Percentiles rank a stretch among this genome's conserved stretches.
Conservation (phyloP, 1,140 invertebrate species). For the Rhyacophila brunnea region DNA sequence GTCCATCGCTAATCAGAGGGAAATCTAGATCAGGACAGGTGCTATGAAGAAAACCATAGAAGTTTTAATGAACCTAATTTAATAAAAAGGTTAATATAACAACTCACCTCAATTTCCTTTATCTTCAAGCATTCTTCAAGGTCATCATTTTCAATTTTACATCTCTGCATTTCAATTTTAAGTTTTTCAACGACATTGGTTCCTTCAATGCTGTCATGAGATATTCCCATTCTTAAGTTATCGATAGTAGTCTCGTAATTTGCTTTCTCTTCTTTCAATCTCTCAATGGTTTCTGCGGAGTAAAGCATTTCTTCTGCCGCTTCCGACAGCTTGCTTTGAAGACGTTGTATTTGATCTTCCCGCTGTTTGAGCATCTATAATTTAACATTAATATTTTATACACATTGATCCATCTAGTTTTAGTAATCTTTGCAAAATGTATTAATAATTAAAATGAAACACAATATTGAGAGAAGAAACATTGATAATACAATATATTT, state of each 20-base stretch:
- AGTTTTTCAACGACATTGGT: slow-evolving; percentile 2
- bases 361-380: slow-evolving; percentile 56
- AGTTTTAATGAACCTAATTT: too few relatives aligned
- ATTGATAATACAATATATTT: too few relatives aligned
- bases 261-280: slow-evolving; percentile 42
- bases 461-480: too few relatives aligned
- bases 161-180: slow-evolving; percentile 12
- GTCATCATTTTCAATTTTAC: slow-evolving; percentile 18
- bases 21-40: too few relatives aligned
- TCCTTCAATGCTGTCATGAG: slow-evolving; percentile 11
- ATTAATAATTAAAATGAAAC: too few relatives aligned
- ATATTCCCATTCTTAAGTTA: slow-evolving; percentile 6
- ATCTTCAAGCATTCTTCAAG: slow-evolving; percentile 30
- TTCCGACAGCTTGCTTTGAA: slow-evolving; percentile 67
- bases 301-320: slow-evolving; percentile 66
- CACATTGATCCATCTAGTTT: too few relatives aligned
- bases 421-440: too few relatives aligned
- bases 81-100: too few relatives aligned
- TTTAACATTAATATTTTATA: too few relatives aligned
- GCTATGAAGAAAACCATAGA: too few relatives aligned
- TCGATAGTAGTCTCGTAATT: slow-evolving; percentile 40
- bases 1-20: too few relatives aligned
- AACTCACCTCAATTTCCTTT: slow-evolving; percentile 43
- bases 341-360: slow-evolving; percentile 64
- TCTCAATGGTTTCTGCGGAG: slow-evolving; percentile 43